Conservation (phyloP, 1,140 invertebrate species). For the Akabosia matsudoensis region DNA sequence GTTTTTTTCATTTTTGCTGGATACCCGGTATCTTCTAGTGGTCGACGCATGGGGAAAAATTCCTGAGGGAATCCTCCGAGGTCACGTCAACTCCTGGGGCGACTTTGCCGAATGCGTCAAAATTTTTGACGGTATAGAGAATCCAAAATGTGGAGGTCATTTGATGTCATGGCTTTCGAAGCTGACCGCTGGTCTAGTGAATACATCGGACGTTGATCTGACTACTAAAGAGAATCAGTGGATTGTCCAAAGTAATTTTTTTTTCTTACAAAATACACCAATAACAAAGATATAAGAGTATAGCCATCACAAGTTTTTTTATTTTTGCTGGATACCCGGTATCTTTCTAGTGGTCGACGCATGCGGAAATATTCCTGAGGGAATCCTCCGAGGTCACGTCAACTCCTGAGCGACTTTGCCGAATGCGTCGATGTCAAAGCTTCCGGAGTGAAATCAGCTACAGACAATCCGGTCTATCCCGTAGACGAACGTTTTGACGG, state of each 20-base stretch:
- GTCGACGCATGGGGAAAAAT: slow-evolving; percentile 34
- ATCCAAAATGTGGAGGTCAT: neutral
- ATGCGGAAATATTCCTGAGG: slow-evolving; percentile 34
- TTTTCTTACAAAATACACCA: no score
- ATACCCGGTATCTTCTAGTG: no score
- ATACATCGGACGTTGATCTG: neutral
- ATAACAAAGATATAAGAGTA: no score
- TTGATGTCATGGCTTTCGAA: neutral
- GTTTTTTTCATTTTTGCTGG: no score
- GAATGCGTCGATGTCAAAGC: slow-evolving; percentile 37
- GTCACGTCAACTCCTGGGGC: slow-evolving; percentile 30
- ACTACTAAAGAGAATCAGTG: neutral
- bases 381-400: slow-evolving; percentile 30
- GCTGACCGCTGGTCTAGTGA: neutral
- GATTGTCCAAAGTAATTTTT: no score
- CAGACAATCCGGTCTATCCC: no score
- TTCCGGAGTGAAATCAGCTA: no score
- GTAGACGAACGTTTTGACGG: no score
- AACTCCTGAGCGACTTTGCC: slow-evolving; percentile 33
- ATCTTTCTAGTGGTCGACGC: slow-evolving; percentile 38
- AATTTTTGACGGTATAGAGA: neutral
- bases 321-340: no score
- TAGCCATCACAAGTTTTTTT: no score
- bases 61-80: slow-evolving; percentile 29
- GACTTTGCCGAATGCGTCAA: slow-evolving; percentile 37